Conservation (phyloP, 2,888 invertebrate genomes). For the Athetis lepigone region DNA sequence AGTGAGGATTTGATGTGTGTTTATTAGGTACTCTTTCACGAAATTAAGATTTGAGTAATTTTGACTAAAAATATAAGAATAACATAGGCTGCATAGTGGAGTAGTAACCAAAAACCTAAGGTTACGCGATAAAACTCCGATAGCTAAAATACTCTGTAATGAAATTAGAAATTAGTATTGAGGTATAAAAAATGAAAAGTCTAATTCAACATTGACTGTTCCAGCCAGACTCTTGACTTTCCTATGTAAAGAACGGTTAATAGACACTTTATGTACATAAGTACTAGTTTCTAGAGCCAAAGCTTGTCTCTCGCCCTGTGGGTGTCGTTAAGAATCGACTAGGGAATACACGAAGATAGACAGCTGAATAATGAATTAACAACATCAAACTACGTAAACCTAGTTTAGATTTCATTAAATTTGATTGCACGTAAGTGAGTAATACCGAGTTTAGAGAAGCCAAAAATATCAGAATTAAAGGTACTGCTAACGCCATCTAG, state of each 20-base stretch:
- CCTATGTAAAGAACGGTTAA: neutral
- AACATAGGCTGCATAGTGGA: too few relatives aligned
- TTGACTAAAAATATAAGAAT: too few relatives aligned
- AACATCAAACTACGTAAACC: conserved; percentile 49
- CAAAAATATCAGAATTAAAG: neutral
- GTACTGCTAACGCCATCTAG: conserved; percentile 47
- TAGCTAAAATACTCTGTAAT: too few relatives aligned
- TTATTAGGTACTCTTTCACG: too few relatives aligned
- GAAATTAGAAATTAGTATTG: too few relatives aligned
- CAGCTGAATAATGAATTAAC: conserved; percentile 41
- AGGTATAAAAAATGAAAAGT: neutral
- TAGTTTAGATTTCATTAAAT: conserved; percentile 31
- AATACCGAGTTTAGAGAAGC: neutral
- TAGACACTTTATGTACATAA: conserved; percentile 14
- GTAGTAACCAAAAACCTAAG: too few relatives aligned
- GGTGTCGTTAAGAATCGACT: conserved; percentile 40
- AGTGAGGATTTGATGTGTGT: too few relatives aligned
- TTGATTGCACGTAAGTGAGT: conserved; percentile 3
- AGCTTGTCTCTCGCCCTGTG: conserved; percentile 27
- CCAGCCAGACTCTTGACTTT: neutral
- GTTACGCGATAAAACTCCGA: too few relatives aligned
- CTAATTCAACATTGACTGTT: neutral
- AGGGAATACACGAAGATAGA: conserved; percentile 30
- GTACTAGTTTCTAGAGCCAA: conserved; percentile 9
- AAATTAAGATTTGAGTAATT: too few relatives aligned